Evolutionary conservation across 1,140 invertebrate species (phyloP).

Genomic region (Telenomus remus): DNA sequence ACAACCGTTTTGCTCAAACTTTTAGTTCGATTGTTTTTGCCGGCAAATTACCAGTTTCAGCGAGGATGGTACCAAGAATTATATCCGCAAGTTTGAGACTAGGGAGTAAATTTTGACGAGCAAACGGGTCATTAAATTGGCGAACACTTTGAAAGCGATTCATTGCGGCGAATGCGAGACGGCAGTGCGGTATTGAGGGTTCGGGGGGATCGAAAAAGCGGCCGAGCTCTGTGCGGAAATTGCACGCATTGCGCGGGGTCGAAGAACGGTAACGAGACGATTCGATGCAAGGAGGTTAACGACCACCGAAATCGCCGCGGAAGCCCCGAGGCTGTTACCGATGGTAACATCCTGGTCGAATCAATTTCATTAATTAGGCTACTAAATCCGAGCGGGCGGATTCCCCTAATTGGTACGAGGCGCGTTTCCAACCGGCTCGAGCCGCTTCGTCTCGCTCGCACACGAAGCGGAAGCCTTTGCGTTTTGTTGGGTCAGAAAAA

Average conservation of each 20-base stretch:
- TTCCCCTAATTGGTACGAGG: slow-evolving; percentile 66
- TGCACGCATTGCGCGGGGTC: slow-evolving; percentile 26
- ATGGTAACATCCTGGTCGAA: slow-evolving; percentile 61
- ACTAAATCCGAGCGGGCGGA: slow-evolving; percentile 66
- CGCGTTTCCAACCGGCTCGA: slow-evolving; percentile 62
- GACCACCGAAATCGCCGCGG: slow-evolving; percentile 52
- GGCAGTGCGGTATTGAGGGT: neutral
- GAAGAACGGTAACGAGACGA: slow-evolving; percentile 50
- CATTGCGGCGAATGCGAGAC: slow-evolving; percentile 8
- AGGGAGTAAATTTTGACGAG: slow-evolving; percentile 31
- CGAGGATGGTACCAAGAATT: neutral
- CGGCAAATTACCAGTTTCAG: too few species aligned
- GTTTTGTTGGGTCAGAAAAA: slow-evolving; percentile 27
- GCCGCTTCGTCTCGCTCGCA: slow-evolving; percentile 32
- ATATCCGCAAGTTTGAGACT: neutral
- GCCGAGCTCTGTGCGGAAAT: slow-evolving; percentile 6
- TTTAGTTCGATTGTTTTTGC: too few species aligned
- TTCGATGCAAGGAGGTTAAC: slow-evolving; percentile 54
- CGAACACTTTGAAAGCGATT: slow-evolving; percentile 20
- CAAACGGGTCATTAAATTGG: slow-evolving; percentile 23
- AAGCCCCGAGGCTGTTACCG: slow-evolving; percentile 53
- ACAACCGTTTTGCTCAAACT: too few species aligned
- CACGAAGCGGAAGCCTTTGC: slow-evolving; percentile 45
- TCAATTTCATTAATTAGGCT: slow-evolving; percentile 72
- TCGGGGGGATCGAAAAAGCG: slow-evolving; percentile 23